phyloP scores from a whole-genome alignment of 1,140 invertebrate genomes.

The Panonychus citri region DNA sequence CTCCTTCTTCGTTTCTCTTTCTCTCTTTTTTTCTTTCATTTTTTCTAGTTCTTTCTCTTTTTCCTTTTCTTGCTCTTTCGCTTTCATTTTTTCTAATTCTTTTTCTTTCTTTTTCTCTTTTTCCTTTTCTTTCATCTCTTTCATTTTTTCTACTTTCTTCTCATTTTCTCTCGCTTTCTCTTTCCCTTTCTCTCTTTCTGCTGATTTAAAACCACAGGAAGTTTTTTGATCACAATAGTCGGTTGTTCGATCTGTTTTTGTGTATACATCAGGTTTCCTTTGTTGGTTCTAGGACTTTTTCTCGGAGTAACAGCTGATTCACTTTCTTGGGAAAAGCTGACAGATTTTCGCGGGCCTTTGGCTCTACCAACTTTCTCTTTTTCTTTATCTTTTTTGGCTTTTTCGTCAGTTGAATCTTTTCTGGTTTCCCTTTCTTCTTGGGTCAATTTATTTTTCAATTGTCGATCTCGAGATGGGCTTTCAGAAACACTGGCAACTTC shows the following conservation, averaged over 20 bases:
- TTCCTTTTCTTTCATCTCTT: not conserved
- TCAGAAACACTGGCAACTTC: no score
- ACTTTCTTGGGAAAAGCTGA: not conserved
- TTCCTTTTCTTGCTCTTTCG: not conserved
- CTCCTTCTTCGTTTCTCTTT: not conserved
- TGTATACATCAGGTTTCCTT: not conserved
- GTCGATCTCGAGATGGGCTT: no score
- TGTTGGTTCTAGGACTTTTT: not conserved
- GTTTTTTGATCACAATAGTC: no score
- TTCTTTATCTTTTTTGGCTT: no score
- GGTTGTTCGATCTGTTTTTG: no score
- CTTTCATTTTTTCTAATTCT: not conserved
- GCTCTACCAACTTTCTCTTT: no score
- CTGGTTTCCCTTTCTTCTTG: no score
- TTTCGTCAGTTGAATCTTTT: no score
- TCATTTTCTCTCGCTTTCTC: not conserved
- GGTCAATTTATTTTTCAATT: no score
- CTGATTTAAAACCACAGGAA: no score
- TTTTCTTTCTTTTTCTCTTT: not conserved
- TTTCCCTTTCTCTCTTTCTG: no score
- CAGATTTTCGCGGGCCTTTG: not conserved
- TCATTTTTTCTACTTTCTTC: not conserved
- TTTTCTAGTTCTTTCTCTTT: not conserved
- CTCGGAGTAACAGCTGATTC: not conserved
- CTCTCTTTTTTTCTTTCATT: not conserved